These are phyloP conservation scores for Dolichoris vasculosae DNA, from an alignment of 1,140 invertebrate genomes.

Conservation along the genomic window DNA sequence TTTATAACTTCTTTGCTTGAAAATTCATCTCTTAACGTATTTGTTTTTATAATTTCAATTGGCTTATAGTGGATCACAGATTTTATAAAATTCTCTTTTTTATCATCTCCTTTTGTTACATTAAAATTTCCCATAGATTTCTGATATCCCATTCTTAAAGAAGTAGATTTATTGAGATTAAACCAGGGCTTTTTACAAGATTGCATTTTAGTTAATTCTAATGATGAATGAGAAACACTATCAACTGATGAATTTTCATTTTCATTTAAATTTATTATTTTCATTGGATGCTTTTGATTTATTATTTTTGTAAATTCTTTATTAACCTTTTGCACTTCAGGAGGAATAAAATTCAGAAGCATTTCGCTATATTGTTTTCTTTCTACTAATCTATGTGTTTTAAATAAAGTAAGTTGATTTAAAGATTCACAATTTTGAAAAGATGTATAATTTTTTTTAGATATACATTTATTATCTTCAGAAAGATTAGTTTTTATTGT, in stretches of 20 bases:
- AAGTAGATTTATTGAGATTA: slow-evolving; percentile 22
- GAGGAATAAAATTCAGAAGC: slow-evolving; percentile 62
- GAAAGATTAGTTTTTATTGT: slow-evolving; percentile 9
- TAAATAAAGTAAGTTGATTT: slow-evolving; percentile 56
- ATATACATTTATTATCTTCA: slow-evolving; percentile 36
- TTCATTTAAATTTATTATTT: slow-evolving; percentile 21
- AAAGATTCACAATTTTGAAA: not conserved
- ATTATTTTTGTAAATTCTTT: not conserved
- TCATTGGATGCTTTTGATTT: not conserved
- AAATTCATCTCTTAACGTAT: slow-evolving; percentile 65
- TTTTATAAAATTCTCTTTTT: slow-evolving; percentile 10
- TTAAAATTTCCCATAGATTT: slow-evolving; percentile 1
- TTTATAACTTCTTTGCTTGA: slow-evolving; percentile 61
- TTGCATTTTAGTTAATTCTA: slow-evolving; percentile 60
- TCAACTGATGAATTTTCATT: slow-evolving; percentile 49
- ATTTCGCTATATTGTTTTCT: slow-evolving; percentile 66
- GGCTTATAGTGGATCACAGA: not conserved
- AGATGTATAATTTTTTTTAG: slow-evolving; percentile 31
- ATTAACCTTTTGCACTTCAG: slow-evolving; percentile 53
- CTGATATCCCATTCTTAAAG: not conserved
- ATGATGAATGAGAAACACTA: slow-evolving; percentile 55
- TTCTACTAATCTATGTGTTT: slow-evolving; percentile 60
- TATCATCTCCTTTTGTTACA: slow-evolving; percentile 7
- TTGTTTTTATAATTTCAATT: slow-evolving; percentile 56
- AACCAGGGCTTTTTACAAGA: not conserved